A percentile compares a stretch with the other conserved stretches of the same genome.
Evolutionary conservation across 2,113 vertebrate genomes (phyloP).

Genomic region (Catharus minimus): DNA sequence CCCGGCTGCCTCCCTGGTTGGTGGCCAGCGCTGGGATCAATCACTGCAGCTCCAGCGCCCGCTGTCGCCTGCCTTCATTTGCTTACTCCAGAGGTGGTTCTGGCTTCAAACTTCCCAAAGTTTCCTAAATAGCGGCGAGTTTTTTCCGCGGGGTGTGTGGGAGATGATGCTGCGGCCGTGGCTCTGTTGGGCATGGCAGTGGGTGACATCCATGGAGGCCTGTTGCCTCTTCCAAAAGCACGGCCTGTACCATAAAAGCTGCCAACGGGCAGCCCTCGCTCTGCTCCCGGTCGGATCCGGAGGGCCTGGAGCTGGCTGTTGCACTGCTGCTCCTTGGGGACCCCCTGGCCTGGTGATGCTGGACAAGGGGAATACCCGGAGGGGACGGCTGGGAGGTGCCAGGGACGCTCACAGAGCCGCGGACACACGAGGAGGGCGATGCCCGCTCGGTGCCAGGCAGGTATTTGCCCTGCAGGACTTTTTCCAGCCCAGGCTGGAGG

Average conservation of each 20-base stretch:
- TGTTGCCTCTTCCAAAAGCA: not conserved
- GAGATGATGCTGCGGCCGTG: not conserved
- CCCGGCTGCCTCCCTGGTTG: not conserved
- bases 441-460: not conserved
- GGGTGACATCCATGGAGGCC: not conserved
- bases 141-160: not conserved
- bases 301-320: rapidly evolving
- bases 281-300: not conserved
- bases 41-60: not conserved
- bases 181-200: rapidly evolving
- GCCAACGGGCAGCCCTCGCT: not conserved
- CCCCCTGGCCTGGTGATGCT: too few relatives aligned
- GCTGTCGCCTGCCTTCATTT: not conserved
- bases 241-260: rapidly evolving
- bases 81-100: not conserved
- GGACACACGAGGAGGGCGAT: not conserved
- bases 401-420: rapidly evolving
- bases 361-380: not conserved
- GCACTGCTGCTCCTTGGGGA: not conserved
- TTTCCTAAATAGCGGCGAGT: not conserved
- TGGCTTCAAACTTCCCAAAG: not conserved
- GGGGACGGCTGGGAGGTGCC: not conserved
- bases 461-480: not conserved
- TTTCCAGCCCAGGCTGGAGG: not conserved
- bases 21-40: rapidly evolving